Conservation (phyloP, 2,797 vertebrate species). For the Melanotaenia boesemani region DNA sequence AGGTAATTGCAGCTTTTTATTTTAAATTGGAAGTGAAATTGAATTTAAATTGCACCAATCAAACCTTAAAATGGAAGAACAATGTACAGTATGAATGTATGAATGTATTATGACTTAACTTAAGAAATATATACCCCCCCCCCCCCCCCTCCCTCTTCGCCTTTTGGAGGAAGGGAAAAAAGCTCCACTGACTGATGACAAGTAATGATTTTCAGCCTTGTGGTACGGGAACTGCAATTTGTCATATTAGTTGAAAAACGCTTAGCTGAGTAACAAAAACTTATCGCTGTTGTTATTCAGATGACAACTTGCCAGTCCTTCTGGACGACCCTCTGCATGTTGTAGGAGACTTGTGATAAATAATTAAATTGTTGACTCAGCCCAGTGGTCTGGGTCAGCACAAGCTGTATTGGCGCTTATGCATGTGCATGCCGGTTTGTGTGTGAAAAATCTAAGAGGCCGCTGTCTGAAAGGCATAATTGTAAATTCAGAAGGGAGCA, state of each 20-base stretch:
- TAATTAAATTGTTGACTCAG: constrained; percentile 79
- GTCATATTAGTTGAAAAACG: constrained; percentile 61
- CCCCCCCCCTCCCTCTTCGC: too few species aligned
- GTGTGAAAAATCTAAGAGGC: constrained; percentile 47
- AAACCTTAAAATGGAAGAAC: background rate
- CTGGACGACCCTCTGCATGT: constrained; percentile 41
- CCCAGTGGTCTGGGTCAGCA: constrained; percentile 66
- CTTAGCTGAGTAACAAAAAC: constrained; percentile 62
- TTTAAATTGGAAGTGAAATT: background rate
- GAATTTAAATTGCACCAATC: background rate
- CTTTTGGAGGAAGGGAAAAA: constrained; percentile 14
- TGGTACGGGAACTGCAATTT: constrained; percentile 54
- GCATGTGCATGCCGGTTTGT: constrained; percentile 6
- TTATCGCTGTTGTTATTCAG: constrained; percentile 61
- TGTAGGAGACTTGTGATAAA: constrained; percentile 65
- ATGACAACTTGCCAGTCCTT: constrained; percentile 52
- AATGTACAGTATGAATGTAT: background rate
- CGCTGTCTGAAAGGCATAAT: constrained; percentile 46
- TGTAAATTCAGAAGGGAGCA: constrained; percentile 56
- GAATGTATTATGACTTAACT: too few species aligned
- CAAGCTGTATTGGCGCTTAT: constrained; percentile 48
- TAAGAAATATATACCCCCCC: background rate
- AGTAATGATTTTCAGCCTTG: constrained; percentile 50
- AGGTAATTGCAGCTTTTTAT: background rate
- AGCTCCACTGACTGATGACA: constrained; percentile 53